These are phyloP conservation scores for Cichladusa arquata DNA, from an alignment of 2,113 vertebrate genomes.

Conservation along the genomic window DNA sequence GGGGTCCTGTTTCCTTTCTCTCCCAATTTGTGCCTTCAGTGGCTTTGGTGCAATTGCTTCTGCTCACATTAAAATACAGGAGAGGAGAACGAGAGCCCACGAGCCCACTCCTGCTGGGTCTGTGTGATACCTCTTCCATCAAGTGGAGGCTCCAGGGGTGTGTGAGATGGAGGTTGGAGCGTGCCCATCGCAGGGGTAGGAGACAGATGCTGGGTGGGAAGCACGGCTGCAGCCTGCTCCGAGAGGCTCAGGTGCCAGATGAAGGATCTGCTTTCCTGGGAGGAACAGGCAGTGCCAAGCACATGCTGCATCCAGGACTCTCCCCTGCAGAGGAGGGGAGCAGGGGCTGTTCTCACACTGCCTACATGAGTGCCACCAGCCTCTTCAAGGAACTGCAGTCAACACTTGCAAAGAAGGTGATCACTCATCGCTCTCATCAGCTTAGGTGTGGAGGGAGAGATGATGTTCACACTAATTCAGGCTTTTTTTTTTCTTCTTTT, in stretches of 20 bases:
- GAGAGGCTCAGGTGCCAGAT: constrained; percentile 21
- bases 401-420: background rate
- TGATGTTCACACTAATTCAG: background rate
- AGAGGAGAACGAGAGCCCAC: background rate
- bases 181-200: background rate
- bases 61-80: background rate
- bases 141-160: background rate
- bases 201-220: constrained; percentile 45
- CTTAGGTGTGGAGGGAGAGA: background rate
- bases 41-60: background rate
- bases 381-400: background rate
- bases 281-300: background rate
- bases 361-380: background rate
- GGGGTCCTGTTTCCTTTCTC: background rate
- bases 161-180: background rate
- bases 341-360: constrained; percentile 1
- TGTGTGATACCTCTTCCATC: background rate
- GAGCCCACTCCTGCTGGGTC: background rate
- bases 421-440: background rate
- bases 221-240: background rate
- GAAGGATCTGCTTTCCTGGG: background rate
- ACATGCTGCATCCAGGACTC: background rate
- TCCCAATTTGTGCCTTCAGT: background rate
- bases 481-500: background rate
- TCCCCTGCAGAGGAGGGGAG: background rate